phyloP scores from a whole-genome alignment of 2,113 vertebrate genomes.

The Parus major region DNA sequence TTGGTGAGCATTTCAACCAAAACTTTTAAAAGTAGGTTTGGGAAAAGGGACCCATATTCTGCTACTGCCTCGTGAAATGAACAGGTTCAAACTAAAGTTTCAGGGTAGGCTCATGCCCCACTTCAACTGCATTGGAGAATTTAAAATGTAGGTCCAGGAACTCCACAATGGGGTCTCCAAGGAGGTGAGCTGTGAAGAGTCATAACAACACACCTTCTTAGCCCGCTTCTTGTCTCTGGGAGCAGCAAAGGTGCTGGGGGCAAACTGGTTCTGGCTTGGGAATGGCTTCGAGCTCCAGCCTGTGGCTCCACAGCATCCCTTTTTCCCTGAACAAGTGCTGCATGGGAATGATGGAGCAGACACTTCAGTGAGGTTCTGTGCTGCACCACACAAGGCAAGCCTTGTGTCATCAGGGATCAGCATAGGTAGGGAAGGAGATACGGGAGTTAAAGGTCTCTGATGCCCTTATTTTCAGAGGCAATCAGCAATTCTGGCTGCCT shows the following conservation, averaged over 20 bases:
- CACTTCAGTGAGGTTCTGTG: neutral
- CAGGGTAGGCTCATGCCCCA: neutral
- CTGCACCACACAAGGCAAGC: rapidly evolving
- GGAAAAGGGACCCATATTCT: neutral
- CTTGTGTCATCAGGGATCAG: neutral
- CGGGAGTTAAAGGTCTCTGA: neutral
- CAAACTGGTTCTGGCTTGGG: neutral
- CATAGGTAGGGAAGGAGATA: neutral
- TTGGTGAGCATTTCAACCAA: neutral
- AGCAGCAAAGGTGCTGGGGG: neutral
- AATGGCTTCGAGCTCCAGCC: neutral
- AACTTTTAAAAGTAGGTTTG: neutral
- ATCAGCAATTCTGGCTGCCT: neutral
- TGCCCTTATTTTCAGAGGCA: neutral
- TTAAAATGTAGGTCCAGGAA: neutral
- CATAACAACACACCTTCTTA: neutral
- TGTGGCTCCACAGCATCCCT: rapidly evolving
- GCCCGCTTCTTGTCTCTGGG: neutral
- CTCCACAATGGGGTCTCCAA: neutral
- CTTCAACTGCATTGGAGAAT: rapidly evolving
- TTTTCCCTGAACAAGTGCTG: neutral
- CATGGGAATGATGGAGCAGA: neutral
- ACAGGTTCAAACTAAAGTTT: neutral
- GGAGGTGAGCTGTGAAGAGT: neutral
- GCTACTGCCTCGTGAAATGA: rapidly evolving